These are phyloP conservation scores for Clupea harengus DNA, from an alignment of 2,113 vertebrate species.

Conservation along the genomic window DNA sequence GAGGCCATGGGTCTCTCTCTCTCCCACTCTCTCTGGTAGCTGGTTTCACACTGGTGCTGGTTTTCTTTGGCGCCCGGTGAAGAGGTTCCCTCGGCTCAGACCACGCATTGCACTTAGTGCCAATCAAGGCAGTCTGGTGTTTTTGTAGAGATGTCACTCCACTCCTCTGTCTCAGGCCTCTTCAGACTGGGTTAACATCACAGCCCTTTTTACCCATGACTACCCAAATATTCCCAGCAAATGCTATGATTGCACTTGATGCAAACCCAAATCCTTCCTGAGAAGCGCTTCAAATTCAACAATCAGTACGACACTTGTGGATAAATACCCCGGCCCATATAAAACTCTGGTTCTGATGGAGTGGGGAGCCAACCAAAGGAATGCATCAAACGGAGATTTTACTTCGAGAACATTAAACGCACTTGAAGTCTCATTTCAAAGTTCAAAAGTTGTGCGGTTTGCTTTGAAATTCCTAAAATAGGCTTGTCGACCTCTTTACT, in stretches of 20 bases:
- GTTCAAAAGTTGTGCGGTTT: conserved; percentile 1
- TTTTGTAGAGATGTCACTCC: conserved; percentile 63
- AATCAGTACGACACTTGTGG: background rate
- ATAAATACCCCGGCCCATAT: background rate
- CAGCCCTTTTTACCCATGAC: background rate
- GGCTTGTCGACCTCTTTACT: background rate
- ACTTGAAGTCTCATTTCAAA: background rate
- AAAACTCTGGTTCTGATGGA: conserved; percentile 8
- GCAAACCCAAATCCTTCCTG: conserved; percentile 4
- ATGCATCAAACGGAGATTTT: conserved; percentile 10
- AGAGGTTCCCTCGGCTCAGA: conserved; percentile 50
- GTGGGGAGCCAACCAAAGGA: conserved; percentile 5
- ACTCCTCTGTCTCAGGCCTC: conserved; percentile 34
- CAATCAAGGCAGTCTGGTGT: conserved; percentile 59
- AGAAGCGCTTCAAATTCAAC: conserved; percentile 10
- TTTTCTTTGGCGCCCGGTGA: conserved; percentile 67
- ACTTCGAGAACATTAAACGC: background rate
- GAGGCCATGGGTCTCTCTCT: conserved; percentile 25
- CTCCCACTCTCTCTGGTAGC: conserved; percentile 52
- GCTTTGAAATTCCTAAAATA: conserved; percentile 7
- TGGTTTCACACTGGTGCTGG: conserved; percentile 59
- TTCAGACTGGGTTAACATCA: conserved; percentile 12
- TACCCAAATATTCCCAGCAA: background rate
- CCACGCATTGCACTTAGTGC: conserved; percentile 58
- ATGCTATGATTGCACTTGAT: conserved; percentile 4